Evolutionary conservation across 2,797 vertebrate species (phyloP), one percentile per base, ranked within the genome.

Genomic region (Myripristis murdjan): DNA sequence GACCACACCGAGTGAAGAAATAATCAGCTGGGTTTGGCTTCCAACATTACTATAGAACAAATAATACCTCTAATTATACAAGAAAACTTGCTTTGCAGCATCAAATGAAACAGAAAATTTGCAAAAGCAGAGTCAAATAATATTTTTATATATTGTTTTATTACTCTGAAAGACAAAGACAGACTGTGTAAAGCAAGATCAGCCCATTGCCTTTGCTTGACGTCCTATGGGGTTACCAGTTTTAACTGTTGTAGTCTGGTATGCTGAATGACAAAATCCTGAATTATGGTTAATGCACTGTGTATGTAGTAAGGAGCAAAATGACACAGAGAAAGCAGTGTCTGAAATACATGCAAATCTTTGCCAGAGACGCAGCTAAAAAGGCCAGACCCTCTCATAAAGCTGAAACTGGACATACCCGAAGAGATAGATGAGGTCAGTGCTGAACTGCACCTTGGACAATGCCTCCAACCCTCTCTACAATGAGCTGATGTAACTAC

Each of bases 11-110:
- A 47, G 53, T 14, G 43, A 35, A 39, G 47, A 24, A 41, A 59
- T 59, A 35, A 65, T 44, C 37, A 55, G 23, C 28, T 33, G 53
- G 35, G 20, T 7, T 37, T 47, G 11, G 43, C 41, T n/a, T 14
- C 39, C 8, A 6, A 18, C 16, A 14, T 39, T 28, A 24, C 11
- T 14, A 23, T 24, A 16, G 16, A 22, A 22, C 7, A 28, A 59
- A 69, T 46, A 69, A 59, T 69, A 26, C 12, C 6, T 3, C 44
- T 39, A 46, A 59, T 58, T 59, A 49, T 48, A 33, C 15, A 33
- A 41, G 5, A 26, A 53, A 43, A 15, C 1, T 28, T 3, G n/a
- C n/a, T n/a, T n/a, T n/a, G n/a, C 5, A 5, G 26, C 5, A 28
- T 28, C 26, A 28, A 28, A 28, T 28, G 5, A 5, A 2, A 28